phyloP scores from a whole-genome alignment of 2,888 invertebrate species.

The Aleiodes alternator region DNA sequence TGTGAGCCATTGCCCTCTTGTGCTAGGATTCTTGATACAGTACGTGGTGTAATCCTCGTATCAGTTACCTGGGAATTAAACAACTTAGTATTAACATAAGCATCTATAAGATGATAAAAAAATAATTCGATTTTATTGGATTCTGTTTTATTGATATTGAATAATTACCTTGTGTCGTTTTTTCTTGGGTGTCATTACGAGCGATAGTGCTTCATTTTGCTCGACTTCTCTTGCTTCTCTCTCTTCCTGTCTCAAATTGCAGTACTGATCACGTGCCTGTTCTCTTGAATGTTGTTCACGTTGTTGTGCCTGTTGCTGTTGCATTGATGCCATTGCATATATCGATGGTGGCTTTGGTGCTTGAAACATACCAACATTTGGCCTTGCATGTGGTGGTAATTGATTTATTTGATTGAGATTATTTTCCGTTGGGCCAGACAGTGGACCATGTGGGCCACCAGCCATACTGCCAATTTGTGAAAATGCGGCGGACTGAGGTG shows the following conservation, averaged over 20 bases:
- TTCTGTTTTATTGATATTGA: neutral
- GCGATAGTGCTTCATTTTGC: conserved; percentile 94
- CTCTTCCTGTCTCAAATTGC: conserved; percentile 69
- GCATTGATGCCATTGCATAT: conserved; percentile 74
- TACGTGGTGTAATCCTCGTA: conserved; percentile 92
- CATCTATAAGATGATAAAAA: conserved; percentile 45
- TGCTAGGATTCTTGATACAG: conserved; percentile 90
- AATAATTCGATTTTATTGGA: conserved; percentile 16
- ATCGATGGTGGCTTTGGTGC: conserved; percentile 85
- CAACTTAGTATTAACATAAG: conserved; percentile 57
- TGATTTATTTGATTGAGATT: conserved; percentile 79
- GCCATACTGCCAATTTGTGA: conserved; percentile 78
- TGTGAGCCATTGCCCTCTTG: conserved; percentile 87
- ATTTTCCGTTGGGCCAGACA: conserved; percentile 75
- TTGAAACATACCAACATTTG: conserved; percentile 87
- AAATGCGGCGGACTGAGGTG: conserved; percentile 77
- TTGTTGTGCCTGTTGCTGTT: conserved; percentile 77
- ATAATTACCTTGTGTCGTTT: conserved; percentile 91
- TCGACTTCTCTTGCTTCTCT: conserved; percentile 81
- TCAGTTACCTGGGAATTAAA: conserved; percentile 82
- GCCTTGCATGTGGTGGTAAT: conserved; percentile 81
- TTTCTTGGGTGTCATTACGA: conserved; percentile 96
- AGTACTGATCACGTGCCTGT: conserved; percentile 70
- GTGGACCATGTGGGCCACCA: conserved; percentile 69
- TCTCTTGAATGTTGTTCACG: conserved; percentile 65